A percentile compares a stretch with the other conserved stretches of the same genome.
Conservation (phyloP, 1,140 invertebrate species). For the Hylyphantes graminicola region DNA sequence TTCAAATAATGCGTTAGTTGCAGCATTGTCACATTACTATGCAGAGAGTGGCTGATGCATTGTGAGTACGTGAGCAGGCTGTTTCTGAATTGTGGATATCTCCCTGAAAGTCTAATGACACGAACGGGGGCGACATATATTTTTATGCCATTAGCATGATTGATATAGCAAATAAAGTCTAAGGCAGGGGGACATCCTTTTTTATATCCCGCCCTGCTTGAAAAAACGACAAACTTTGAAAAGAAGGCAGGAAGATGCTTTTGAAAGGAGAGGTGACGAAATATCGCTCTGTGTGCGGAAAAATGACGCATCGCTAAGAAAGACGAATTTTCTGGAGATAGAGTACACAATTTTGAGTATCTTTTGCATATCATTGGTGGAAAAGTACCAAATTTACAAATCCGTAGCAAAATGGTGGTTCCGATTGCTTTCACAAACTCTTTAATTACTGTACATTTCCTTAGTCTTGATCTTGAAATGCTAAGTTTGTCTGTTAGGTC, state of each 20-base stretch:
- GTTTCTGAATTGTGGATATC: conserved; percentile 16
- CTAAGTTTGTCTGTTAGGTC: too few relatives aligned
- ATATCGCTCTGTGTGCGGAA: background rate
- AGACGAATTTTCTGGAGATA: too few relatives aligned
- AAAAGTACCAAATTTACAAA: too few relatives aligned
- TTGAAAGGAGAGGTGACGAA: conserved; percentile 48
- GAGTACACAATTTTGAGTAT: too few relatives aligned
- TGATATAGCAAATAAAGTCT: conserved; percentile 55
- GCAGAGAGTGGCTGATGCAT: conserved; percentile 32
- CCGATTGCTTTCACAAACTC: too few relatives aligned
- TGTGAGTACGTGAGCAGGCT: conserved; percentile 37
- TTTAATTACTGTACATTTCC: too few relatives aligned
- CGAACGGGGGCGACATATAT: conserved; percentile 46
- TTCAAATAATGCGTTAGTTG: too few relatives aligned
- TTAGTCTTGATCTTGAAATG: too few relatives aligned
- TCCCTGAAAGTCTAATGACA: conserved; percentile 44
- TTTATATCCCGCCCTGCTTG: conserved; percentile 31
- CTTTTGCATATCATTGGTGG: too few relatives aligned
- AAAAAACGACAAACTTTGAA: conserved; percentile 46
- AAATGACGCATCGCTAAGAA: too few relatives aligned
- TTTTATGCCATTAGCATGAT: conserved; percentile 56
- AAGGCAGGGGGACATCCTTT: conserved; percentile 20
- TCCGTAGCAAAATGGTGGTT: too few relatives aligned
- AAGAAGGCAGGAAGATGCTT: conserved; percentile 42
- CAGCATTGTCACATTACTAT: too few relatives aligned